Conservation (phyloP, 64 coral and sea anemone species). For the Acropora tenuis region DNA sequence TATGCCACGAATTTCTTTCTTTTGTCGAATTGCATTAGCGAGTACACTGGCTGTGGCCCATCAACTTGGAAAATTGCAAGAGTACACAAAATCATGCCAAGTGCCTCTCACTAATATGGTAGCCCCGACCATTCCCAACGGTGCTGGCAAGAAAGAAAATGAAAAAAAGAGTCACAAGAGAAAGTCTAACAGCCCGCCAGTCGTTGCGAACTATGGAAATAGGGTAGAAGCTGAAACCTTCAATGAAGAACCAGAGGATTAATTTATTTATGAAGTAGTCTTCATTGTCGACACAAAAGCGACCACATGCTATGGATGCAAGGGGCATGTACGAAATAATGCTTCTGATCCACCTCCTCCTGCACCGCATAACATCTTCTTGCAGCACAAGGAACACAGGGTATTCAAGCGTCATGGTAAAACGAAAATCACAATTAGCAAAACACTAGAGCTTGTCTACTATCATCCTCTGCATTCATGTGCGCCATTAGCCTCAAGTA, state of each 20-base stretch:
- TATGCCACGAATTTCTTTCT: no score
- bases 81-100: slow-evolving; percentile 14
- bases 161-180: slow-evolving; percentile 1
- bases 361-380: slow-evolving; percentile 48
- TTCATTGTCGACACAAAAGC: not conserved
- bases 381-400: not conserved
- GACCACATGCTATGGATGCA: slow-evolving; percentile 42
- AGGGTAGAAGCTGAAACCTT: no score
- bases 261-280: slow-evolving; percentile 2
- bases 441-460: not conserved
- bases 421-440: slow-evolving; percentile 38
- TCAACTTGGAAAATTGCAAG: not conserved
- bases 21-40: no score
- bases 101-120: not conserved
- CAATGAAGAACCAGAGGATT: not conserved
- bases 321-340: slow-evolving; percentile 32
- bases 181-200: slow-evolving; percentile 3
- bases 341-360: slow-evolving; percentile 40
- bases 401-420: slow-evolving; percentile 41
- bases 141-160: slow-evolving; percentile 4
- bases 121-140: no score
- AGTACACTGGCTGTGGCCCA: no score
- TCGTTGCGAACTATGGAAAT: slow-evolving; percentile 8
- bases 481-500: no score
- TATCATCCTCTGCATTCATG: no score